These are phyloP conservation scores for Ispidina picta DNA, from an alignment of 2,797 vertebrate species.

Conservation along the genomic window DNA sequence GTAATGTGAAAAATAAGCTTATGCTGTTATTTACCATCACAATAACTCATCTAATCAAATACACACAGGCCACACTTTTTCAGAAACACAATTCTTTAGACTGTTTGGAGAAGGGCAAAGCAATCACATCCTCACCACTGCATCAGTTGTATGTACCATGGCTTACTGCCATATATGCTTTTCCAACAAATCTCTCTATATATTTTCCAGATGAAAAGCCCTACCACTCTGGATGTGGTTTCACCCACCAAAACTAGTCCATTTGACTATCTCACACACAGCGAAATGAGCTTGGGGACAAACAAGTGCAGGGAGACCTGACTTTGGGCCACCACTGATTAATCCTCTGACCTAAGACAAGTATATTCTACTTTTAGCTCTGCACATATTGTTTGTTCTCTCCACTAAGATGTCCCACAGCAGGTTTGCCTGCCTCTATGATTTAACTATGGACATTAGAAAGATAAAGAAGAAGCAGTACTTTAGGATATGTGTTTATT, in stretches of 20 bases:
- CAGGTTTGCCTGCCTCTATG: background rate
- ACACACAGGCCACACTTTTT: background rate
- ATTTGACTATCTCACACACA: background rate
- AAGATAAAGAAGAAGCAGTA: background rate
- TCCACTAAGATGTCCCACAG: background rate
- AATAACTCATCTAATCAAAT: background rate
- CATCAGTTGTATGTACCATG: background rate
- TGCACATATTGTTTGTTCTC: background rate
- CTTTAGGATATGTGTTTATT: background rate
- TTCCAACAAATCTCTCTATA: background rate
- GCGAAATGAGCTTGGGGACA: background rate
- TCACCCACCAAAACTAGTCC: background rate
- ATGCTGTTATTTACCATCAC: background rate
- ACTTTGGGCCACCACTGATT: background rate
- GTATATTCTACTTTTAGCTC: background rate
- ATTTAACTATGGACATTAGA: background rate
- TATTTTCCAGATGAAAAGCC: background rate
- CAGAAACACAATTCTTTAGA: background rate
- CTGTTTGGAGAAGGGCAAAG: background rate
- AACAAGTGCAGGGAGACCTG: rapidly evolving
- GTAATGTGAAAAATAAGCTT: background rate
- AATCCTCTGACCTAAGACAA: background rate
- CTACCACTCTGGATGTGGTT: background rate
- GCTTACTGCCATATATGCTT: background rate
- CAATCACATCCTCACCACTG: background rate